Conservation (phyloP, 2,113 vertebrate species). For the Pygathrix nemaeus region DNA sequence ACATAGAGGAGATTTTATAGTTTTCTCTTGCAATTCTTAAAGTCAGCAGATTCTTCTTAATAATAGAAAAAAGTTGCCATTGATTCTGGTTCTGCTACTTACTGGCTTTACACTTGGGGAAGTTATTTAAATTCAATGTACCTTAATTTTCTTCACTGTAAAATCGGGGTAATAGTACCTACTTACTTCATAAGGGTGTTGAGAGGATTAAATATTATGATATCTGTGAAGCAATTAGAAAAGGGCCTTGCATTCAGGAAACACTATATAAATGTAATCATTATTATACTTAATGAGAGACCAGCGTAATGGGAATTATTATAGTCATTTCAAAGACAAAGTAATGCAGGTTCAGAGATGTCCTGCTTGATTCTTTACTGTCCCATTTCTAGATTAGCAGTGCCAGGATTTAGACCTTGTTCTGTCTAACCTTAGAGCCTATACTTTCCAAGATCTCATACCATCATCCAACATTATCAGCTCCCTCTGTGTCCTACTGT, state of each 20-base stretch:
- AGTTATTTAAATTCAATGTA: neutral
- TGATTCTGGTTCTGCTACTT: conserved; percentile 27
- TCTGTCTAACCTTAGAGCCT: neutral
- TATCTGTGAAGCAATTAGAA: conserved; percentile 4
- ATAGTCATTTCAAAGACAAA: neutral
- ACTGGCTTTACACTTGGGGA: neutral
- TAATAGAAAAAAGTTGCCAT: neutral
- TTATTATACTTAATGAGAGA: neutral
- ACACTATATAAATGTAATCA: neutral
- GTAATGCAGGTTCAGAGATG: neutral
- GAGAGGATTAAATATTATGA: conserved; percentile 18
- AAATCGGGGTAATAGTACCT: neutral
- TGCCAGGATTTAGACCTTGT: neutral
- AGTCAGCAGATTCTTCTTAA: neutral
- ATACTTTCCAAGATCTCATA: neutral
- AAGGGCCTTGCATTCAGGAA: neutral
- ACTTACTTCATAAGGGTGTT: neutral
- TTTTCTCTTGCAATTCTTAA: neutral
- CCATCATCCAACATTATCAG: neutral
- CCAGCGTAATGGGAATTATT: neutral
- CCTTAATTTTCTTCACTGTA: conserved; percentile 30
- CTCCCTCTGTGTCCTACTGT: neutral
- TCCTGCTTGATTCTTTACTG: neutral
- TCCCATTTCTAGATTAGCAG: neutral
- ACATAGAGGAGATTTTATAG: conserved; percentile 1